phyloP scores from a whole-genome alignment of 2,888 invertebrate genomes.

The Laspeyria flexula region DNA sequence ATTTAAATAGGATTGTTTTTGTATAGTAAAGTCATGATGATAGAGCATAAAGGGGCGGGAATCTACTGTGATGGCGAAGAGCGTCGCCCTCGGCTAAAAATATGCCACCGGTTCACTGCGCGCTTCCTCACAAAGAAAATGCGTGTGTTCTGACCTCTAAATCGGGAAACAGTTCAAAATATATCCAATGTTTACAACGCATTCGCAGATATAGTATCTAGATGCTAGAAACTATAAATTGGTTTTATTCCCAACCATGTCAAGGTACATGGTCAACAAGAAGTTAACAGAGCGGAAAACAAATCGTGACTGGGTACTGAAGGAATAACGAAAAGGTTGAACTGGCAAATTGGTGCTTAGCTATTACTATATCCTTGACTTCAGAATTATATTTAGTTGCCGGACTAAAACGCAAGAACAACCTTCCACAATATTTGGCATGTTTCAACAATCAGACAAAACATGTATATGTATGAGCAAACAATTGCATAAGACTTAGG shows the following conservation, averaged over 20 bases:
- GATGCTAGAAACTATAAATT: conserved; percentile 16
- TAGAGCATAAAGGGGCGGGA: conserved; percentile 48
- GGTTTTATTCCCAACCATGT: conserved; percentile 36
- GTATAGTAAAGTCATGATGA: conserved; percentile 51
- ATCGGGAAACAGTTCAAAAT: conserved; percentile 61
- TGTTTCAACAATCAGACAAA: too few relatives aligned
- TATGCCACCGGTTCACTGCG: conserved; percentile 74
- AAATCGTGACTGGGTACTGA: conserved; percentile 16
- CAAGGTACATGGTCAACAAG: conserved; percentile 52
- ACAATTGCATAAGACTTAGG: too few relatives aligned
- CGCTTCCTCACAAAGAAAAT: conserved; percentile 81
- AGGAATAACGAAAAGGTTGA: conserved; percentile 11
- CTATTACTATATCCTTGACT: background rate
- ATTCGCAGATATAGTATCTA: conserved; percentile 38
- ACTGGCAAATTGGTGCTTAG: background rate
- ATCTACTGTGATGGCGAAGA: conserved; percentile 49
- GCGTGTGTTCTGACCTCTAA: conserved; percentile 74
- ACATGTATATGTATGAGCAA: too few relatives aligned
- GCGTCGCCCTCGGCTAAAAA: conserved; percentile 83
- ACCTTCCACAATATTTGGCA: too few relatives aligned
- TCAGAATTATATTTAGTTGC: background rate
- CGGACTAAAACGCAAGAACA: background rate
- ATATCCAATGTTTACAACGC: conserved; percentile 43
- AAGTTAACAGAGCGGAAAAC: conserved; percentile 42
- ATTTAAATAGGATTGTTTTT: conserved; percentile 9